Evolutionary conservation across 1,140 invertebrate species (phyloP).

Genomic region (Dendrolimus punctatus): DNA sequence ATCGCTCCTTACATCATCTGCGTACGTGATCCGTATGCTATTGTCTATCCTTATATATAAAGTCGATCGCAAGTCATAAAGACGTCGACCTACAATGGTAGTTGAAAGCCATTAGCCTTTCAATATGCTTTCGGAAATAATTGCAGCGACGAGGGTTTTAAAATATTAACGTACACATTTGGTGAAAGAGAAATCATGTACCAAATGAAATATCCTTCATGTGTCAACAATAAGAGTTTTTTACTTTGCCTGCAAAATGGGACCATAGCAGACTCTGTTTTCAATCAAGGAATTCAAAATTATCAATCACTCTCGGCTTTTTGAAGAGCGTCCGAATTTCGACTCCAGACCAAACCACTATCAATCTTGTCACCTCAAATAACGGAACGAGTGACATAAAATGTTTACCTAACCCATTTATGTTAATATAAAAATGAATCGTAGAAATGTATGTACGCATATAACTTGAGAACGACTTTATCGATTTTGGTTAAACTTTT

Average conservation of each 20-base stretch:
- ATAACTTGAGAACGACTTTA: too few species aligned
- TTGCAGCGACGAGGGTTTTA: too few species aligned
- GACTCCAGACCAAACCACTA: conserved; percentile 23
- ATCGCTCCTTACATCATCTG: conserved; percentile 58
- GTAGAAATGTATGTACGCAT: too few species aligned
- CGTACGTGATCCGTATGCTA: conserved; percentile 28
- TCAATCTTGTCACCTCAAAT: conserved; percentile 51
- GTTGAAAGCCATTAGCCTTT: too few species aligned
- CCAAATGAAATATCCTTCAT: too few species aligned
- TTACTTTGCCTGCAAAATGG: too few species aligned
- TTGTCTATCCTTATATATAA: not conserved
- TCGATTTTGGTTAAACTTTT: too few species aligned
- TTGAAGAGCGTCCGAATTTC: conserved; percentile 32
- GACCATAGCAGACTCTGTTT: conserved; percentile 22
- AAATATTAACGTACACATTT: not conserved
- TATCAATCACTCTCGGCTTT: conserved; percentile 35
- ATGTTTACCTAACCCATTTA: conserved; percentile 10
- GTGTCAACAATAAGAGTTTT: conserved; percentile 5
- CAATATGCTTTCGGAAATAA: too few species aligned
- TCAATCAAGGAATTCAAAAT: conserved; percentile 30
- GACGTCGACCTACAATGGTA: too few species aligned
- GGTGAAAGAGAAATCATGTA: not conserved
- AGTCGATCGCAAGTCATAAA: too few species aligned
- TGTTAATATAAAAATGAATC: too few species aligned
- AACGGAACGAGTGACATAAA: conserved; percentile 28